Conservation (phyloP, 2,888 invertebrate genomes). For the Eupithecia insigniata region DNA sequence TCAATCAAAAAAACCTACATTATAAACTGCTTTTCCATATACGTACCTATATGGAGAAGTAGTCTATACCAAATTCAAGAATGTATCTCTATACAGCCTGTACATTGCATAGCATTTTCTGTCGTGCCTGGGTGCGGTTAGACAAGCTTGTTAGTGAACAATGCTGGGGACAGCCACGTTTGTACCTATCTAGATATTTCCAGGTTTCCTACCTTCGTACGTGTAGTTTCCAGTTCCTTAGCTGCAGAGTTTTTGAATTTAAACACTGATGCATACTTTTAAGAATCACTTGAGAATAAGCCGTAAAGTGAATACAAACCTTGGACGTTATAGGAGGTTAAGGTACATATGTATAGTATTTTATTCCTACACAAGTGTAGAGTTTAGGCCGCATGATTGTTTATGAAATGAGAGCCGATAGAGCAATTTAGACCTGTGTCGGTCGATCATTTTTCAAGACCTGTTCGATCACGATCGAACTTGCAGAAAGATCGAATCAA, state of each 20-base stretch:
- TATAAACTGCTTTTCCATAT: background rate
- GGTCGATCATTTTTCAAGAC: too few relatives aligned
- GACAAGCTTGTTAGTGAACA: slow-evolving; percentile 77
- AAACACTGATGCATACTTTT: background rate
- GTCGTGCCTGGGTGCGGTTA: slow-evolving; percentile 75
- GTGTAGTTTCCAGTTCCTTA: slow-evolving; percentile 52
- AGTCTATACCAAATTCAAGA: slow-evolving; percentile 21
- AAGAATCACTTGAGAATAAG: background rate
- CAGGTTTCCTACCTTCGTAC: slow-evolving; percentile 45
- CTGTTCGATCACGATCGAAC: too few relatives aligned
- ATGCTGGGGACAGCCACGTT: slow-evolving; percentile 62
- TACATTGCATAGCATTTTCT: slow-evolving; percentile 55
- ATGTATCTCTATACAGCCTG: slow-evolving; percentile 22
- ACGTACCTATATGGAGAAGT: too few relatives aligned
- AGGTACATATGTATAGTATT: background rate
- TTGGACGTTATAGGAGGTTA: too few relatives aligned
- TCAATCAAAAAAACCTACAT: background rate
- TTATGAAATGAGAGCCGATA: background rate
- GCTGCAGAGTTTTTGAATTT: slow-evolving; percentile 17
- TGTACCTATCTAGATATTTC: slow-evolving; percentile 59
- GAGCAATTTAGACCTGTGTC: too few relatives aligned
- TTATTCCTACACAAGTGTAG: background rate
- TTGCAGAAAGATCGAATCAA: too few relatives aligned
- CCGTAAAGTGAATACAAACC: background rate
- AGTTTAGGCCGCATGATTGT: background rate